phyloP scores from a whole-genome alignment of 2,113 vertebrate species.

The Anarhynchus alexandrinus region DNA sequence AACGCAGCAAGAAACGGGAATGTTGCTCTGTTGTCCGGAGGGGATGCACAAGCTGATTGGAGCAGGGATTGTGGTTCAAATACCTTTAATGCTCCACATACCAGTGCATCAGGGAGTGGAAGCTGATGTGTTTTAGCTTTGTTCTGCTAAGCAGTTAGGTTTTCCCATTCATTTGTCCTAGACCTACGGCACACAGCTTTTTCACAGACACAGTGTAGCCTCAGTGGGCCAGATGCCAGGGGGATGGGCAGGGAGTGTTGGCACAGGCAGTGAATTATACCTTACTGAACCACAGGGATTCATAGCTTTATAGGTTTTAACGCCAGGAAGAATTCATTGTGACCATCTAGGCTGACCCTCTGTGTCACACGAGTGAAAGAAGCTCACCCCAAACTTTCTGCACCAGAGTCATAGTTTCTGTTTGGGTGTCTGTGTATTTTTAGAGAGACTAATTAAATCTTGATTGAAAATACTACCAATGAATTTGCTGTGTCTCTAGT shows the following conservation, averaged over 20 bases:
- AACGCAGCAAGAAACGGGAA: not conserved
- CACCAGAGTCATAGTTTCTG: not conserved
- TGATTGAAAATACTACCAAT: not conserved
- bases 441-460: not conserved
- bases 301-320: not conserved
- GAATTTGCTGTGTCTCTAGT: not conserved
- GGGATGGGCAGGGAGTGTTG: not conserved
- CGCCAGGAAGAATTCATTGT: not conserved
- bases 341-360: not conserved
- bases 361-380: not conserved
- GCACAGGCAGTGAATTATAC: not conserved
- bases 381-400: not conserved
- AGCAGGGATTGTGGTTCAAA: not conserved
- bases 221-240: not conserved
- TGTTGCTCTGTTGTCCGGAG: not conserved
- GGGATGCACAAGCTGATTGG: not conserved
- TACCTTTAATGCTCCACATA: conserved; percentile 37
- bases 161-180: conserved; percentile 2
- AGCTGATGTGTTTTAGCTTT: conserved; percentile 25
- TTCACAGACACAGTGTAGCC: not conserved
- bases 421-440: not conserved
- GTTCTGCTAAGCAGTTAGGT: not conserved
- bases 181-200: not conserved
- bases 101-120: conserved; percentile 22
- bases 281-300: not conserved